Conservation (phyloP, 2,797 vertebrate species). For the Octomys mimax region DNA sequence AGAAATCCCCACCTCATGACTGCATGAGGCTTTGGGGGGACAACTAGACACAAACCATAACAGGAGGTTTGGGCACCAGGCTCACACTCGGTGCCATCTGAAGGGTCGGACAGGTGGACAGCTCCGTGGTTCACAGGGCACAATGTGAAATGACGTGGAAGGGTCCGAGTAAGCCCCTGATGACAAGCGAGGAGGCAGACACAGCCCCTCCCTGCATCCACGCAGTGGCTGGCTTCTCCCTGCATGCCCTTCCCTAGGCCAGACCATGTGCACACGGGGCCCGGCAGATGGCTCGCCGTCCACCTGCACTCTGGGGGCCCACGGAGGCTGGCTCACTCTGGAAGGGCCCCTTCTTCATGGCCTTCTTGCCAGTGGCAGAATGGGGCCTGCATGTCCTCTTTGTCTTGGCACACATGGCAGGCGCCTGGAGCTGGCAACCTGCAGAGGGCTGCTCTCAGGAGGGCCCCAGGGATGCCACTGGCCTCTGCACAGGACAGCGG, state of each 20-base stretch:
- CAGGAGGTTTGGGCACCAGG: background rate
- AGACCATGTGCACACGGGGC: background rate
- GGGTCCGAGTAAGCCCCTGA: background rate
- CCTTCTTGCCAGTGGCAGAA: background rate
- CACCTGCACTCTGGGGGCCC: background rate
- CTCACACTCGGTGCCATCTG: background rate
- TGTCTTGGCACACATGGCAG: background rate
- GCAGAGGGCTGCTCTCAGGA: background rate
- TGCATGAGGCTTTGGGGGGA: no score
- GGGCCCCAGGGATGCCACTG: background rate
- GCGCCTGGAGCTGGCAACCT: background rate
- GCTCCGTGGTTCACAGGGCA: background rate
- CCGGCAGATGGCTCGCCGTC: background rate
- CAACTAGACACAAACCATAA: no score
- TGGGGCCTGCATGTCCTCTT: background rate
- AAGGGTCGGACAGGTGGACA: background rate
- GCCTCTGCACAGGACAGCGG: background rate
- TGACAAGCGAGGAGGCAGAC: background rate
- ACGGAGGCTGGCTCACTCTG: background rate
- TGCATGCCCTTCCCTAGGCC: background rate
- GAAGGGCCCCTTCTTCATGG: background rate
- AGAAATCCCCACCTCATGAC: no score
- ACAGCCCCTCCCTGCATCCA: background rate
- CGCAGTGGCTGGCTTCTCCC: background rate
- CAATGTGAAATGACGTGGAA: background rate